Base-by-base conservation (phyloP, 92 coral and sea anemone genomes). In the Muricea muricata region DNA sequence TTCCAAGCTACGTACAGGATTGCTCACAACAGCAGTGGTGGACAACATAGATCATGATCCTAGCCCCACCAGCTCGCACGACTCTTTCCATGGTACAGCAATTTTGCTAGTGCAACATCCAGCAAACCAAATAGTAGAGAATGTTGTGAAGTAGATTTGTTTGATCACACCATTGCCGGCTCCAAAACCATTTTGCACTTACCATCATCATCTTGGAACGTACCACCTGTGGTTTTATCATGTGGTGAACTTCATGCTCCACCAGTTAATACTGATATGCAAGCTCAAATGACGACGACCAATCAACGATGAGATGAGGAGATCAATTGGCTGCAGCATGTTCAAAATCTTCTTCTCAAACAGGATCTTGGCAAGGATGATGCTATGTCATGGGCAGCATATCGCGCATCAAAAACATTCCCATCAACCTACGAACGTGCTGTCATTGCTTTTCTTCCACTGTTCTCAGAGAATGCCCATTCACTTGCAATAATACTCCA, bases 401-500 rank as follows among this genome's bases (percentile, higher is more conserved):
- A 61, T 54, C 78, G 78, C 47, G 84, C 89, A 56, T 55, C 83
- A n/a, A 33, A 37, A 26, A 63, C 76, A 32, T 12, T 12, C 61
- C 29, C 46, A 57, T 61, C 40, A 6, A 29, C 0, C 25, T 50
- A 81, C 58, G 54, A 65, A 18, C 83, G 74, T 2, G 88, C 88
- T 4, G 74, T 84, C 71, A 84, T 66, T 26, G 61, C 47, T 12
- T 52, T 74, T 25, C 45, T 85, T 10, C 84, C 84, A 4, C 45
- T 85, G 52, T 85, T 85, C 68, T 39, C 30, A 25, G 89, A 86
- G 31, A 76, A 77, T 56, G 93, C 93, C 20, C 84, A 85, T 67
- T 85, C 68, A 3, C 72, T 18, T 21, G 93, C 93, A 15, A 89
- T 90, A 90, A 90, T 90, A 33, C 79, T 56, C 29, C 93, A 90